Conservation (phyloP, 2,113 vertebrate genomes). For the Malaclemys terrapin region DNA sequence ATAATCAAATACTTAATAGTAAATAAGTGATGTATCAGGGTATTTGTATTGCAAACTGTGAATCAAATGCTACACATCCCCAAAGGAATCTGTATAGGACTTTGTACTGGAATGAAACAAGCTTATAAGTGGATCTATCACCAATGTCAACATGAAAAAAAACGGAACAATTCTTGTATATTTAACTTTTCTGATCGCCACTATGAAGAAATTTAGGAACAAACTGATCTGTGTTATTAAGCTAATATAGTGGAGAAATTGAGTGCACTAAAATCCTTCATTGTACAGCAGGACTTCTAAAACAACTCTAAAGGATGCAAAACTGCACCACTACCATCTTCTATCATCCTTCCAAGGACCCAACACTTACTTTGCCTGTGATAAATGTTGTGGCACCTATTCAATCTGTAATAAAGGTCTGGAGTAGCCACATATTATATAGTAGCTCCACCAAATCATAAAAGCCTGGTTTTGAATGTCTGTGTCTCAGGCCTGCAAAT, state of each 20-base stretch:
- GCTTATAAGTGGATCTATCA: conserved; percentile 51
- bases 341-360: conserved; percentile 60
- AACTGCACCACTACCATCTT: neutral
- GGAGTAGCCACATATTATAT: conserved; percentile 46
- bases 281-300: conserved; percentile 43
- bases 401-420: conserved; percentile 68
- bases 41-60: conserved; percentile 87
- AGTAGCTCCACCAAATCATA: conserved; percentile 57
- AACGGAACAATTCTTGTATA: conserved; percentile 62
- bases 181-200: conserved; percentile 72
- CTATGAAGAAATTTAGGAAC: conserved; percentile 62
- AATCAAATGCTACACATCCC: conserved; percentile 80
- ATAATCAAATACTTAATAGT: conserved; percentile 84
- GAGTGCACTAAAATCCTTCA: conserved; percentile 64
- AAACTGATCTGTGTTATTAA: conserved; percentile 23
- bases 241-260: conserved; percentile 42
- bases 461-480: conserved; percentile 41
- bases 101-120: conserved; percentile 46
- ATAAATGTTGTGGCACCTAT: conserved; percentile 65
- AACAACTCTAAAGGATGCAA: conserved; percentile 23
- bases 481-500: conserved; percentile 61
- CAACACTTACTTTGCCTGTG: conserved; percentile 54
- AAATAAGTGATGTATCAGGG: conserved; percentile 85
- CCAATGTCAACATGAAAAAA: conserved; percentile 8
- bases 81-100: conserved; percentile 74